Evolutionary conservation across 2,113 vertebrate species (phyloP), one percentile per base, ranked within the genome.

Genomic region (Nycticryphes semicollaris): DNA sequence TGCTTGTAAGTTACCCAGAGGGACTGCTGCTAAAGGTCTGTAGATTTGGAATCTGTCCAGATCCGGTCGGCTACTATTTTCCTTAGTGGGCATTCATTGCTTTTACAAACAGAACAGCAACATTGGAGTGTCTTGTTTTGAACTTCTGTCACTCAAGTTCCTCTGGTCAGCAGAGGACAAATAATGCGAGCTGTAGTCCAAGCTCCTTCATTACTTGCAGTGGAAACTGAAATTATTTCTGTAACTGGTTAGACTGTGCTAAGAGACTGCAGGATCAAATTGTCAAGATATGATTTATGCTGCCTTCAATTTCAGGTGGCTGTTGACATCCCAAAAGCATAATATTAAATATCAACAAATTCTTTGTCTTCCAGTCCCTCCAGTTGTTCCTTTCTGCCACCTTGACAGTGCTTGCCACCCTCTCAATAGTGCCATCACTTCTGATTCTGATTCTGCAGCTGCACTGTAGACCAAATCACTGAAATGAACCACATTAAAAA

Each of bases 121-220:
- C 89, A 63, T 73, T 94, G 90, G 57, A 94, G 70, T 50, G 77
- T 89, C 86, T 93, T 93, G 69, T 79, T 97, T 94, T 80, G 87
- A 84, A 90, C 84, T 90, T 94, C 78, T 79, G 70, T 85, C 70
- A 41, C 59, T 96, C 69, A 84, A 84, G 77, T 53, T 84, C 69
- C 90, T 84, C 87, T 92, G 84, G 94, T 95, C 89, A 93, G 56
- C 62, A 84, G 73, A 91, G 90, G 86, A 94, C 81, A 92, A 94
- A 93, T 11, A 84, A 24, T 41, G 60, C 54, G 91, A 80, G 39
- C 60, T 73, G 74, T 68, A 94, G 93, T 72, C 85, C 76, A 53
- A 92, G 72, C 31, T 78, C 72, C 76, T 48, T 60, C 56, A 3
- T 81, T 90, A 57, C 64, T 90, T 57, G 66, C 73, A 43, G 50